Evolutionary conservation across 1,140 invertebrate species (phyloP), one percentile per base, ranked within the genome.

Genomic region (Penaeus vannamei): DNA sequence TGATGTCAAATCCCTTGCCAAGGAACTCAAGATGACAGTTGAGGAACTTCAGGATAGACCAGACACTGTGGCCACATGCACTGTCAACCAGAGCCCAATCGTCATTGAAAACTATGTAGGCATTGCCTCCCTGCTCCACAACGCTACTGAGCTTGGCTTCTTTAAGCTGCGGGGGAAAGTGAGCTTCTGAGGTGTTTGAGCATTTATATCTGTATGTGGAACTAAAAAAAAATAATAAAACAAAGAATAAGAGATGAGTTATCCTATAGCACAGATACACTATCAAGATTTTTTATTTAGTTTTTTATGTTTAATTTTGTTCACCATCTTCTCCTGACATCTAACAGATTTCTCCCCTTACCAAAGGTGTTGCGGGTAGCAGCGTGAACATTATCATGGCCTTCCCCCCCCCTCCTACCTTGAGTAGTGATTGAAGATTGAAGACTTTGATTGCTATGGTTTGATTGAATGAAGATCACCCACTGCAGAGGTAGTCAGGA

Each of bases 101-200:
- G 92, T 97, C 14, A 95, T 97, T 86, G 95, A 97, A 92, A 97
- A 96, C 92, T 97, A 97, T 92, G 93, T 96, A 2, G 96, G 96
- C 20, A 91, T 97, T 29, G 94, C 95, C 12, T 96, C 97, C 3
- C 92, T 97, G 23, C 94, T 98, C n/a, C 96, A 97, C 92, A 98
- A 98, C 93, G 95, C 96, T 91, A 96, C 96, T 91, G 94, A 95
- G 81, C 93, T 97, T 91, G 97, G 97, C 22, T 98, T 97, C 93
- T 97, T 97, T 93, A 97, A 97, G 93, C 95, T 97, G 69, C 94
- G 97, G 90, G 96, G 96, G 81, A 96, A 96, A 93, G 95, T 97
- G 91, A 97, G 96, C 92, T 98, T 97, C 93, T 97, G 95, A 95
- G 77, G 62, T 36, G 60, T 29, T 86, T 61, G 29, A 62, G 76